Base-by-base conservation (phyloP, 2,113 vertebrate genomes). In the Aramus guarauna region DNA sequence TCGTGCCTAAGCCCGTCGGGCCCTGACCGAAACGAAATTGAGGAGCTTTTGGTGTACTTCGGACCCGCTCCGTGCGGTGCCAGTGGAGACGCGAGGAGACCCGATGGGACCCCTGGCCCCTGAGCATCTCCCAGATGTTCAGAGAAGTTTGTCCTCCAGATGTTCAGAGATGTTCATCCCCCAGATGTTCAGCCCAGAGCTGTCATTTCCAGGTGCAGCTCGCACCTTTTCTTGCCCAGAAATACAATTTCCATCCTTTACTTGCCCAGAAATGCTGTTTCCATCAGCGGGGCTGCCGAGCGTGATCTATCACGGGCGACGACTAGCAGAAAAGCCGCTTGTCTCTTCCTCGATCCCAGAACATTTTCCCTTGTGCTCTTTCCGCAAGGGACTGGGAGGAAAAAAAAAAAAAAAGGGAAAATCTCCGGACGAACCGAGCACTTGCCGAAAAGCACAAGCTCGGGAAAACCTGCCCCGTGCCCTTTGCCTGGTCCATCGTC, bases 381-480 rank as follows among this genome's bases (percentile, higher is more conserved):
- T 56, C 63, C 59, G 29, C 21, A 12, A 63, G 12, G 23, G 11
- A 4, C 37, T 34, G 23, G 32, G 39, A 66, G n/a, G n/a, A n/a
- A n/a, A n/a, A n/a, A 41, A 41, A 41, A 41, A 41, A 53, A 53
- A 26, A 21, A 53, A 74, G 56, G 15, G 14, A 36, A 9, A 19
- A 77, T n/a, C 43, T 50, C 73, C 39, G 5, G 13, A 17, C 5
- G 23, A 79, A 56, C 16, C 3, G 2, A 72, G 37, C 36, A 6
- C 21, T 11, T 50, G 29, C n/a, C 47, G 60, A 30, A 79, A 83
- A 64, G 39, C 47, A 59, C 1, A 3, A 21, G 73, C 41, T 47
- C 1, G 0, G 36, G 62, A 24, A 77, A 77, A 10, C 1, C 0
- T 24, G 34, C 26, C 5, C 67, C 21, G 0, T 5, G 37, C 15